Evolutionary conservation across 2,888 invertebrate genomes (phyloP).

Genomic region (Hydraecia micacea): DNA sequence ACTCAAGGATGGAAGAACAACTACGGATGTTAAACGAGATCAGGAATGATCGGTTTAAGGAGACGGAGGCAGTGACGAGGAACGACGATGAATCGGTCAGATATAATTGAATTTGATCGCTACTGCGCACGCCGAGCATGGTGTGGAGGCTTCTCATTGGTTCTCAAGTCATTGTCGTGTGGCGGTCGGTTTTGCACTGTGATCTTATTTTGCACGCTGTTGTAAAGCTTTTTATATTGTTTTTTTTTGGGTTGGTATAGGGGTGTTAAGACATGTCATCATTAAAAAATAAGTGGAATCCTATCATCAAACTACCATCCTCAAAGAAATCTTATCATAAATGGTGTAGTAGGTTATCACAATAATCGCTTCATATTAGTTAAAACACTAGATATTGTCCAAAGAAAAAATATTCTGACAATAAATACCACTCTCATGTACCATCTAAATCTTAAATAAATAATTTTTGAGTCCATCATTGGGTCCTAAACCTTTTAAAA

Average conservation of each 20-base stretch:
- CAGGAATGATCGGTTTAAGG: slow-evolving; percentile 80
- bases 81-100: slow-evolving; percentile 86
- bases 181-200: slow-evolving; percentile 57
- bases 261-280: background rate
- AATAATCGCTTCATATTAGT: background rate
- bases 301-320: background rate
- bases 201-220: slow-evolving; percentile 44
- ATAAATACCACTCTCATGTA: background rate
- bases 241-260: slow-evolving; percentile 15
- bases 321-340: background rate
- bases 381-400: background rate
- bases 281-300: background rate
- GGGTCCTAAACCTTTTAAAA: background rate
- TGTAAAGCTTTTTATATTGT: slow-evolving; percentile 51
- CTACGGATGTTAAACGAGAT: slow-evolving; percentile 83
- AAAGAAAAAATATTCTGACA: background rate
- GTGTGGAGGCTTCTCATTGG: slow-evolving; percentile 69
- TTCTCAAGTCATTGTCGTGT: slow-evolving; percentile 55
- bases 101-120: slow-evolving; percentile 63
- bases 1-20: slow-evolving; percentile 84
- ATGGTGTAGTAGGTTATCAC: background rate
- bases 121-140: slow-evolving; percentile 60
- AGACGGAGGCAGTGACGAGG: slow-evolving; percentile 79
- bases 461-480: background rate
- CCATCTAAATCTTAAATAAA: background rate